phyloP scores from a whole-genome alignment of 1,140 invertebrate genomes.

The Oedothorax gibbosus region DNA sequence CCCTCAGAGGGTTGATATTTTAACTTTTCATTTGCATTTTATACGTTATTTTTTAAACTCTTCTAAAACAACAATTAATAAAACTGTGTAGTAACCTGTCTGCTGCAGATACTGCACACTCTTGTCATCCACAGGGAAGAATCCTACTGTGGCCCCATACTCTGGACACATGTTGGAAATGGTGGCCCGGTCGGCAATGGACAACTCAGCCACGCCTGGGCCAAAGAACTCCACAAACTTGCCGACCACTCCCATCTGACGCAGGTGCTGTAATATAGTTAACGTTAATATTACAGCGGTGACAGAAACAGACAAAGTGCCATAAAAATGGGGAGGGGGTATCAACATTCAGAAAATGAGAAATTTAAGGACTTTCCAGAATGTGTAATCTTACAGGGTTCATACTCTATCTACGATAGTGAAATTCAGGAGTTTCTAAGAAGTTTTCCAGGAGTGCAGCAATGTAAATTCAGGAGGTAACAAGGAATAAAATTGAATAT shows the following conservation, averaged over 20 bases:
- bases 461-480: too few species aligned
- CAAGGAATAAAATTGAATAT: too few species aligned
- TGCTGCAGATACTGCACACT: conserved; percentile 88
- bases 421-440: too few species aligned
- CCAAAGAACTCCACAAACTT: conserved; percentile 99
- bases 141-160: conserved; percentile 94
- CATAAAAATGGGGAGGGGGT: too few species aligned
- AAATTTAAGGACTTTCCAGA: too few species aligned
- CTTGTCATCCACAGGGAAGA: conserved; percentile 92
- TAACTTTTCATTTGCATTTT: too few species aligned
- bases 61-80: too few species aligned
- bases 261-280: conserved; percentile 77
- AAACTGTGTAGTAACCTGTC: conserved; percentile 77
- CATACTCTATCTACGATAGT: too few species aligned
- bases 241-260: conserved; percentile 94
- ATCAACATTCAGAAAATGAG: too few species aligned
- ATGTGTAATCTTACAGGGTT: neutral
- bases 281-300: neutral
- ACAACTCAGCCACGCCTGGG: conserved; percentile 87
- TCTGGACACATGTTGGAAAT: conserved; percentile 94
- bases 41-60: too few species aligned
- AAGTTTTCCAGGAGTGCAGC: too few species aligned
- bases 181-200: conserved; percentile 89
- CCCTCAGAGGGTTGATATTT: too few species aligned
- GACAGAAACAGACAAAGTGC: neutral